Percentiles rank a stretch among this genome's conserved stretches.
phyloP scores from a whole-genome alignment of 2,797 vertebrate species.

The Phrynocephalus forsythii region DNA sequence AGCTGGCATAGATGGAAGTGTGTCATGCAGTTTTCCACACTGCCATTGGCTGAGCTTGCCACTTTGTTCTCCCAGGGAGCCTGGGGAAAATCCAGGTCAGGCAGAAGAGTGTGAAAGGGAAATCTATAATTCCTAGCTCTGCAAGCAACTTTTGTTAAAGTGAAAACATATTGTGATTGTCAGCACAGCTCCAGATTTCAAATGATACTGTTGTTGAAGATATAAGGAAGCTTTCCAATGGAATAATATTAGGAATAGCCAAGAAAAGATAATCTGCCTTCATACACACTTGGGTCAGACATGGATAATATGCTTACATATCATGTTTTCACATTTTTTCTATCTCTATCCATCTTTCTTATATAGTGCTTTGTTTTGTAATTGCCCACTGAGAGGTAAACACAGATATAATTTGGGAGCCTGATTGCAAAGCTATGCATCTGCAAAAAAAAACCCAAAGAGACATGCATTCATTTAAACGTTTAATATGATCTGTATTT shows the following conservation, averaged over 20 bases:
- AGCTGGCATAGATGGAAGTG: neutral
- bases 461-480: no score
- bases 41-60: neutral
- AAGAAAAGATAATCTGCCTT: slow-evolving; percentile 26
- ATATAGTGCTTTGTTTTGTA: no score
- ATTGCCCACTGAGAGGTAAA: no score
- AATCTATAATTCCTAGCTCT: neutral
- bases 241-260: slow-evolving; percentile 46
- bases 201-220: neutral
- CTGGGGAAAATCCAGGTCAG: neutral
- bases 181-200: neutral
- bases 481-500: neutral
- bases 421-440: no score
- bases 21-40: neutral
- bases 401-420: no score
- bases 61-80: neutral
- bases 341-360: no score
- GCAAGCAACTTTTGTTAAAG: neutral
- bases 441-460: no score
- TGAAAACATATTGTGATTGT: neutral
- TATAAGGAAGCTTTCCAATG: neutral
- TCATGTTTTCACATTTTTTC: no score
- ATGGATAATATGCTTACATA: no score
- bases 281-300: no score
- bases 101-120: no score